phyloP scores from a whole-genome alignment of 2,113 vertebrate species.

The Burhinus oedicnemus region DNA sequence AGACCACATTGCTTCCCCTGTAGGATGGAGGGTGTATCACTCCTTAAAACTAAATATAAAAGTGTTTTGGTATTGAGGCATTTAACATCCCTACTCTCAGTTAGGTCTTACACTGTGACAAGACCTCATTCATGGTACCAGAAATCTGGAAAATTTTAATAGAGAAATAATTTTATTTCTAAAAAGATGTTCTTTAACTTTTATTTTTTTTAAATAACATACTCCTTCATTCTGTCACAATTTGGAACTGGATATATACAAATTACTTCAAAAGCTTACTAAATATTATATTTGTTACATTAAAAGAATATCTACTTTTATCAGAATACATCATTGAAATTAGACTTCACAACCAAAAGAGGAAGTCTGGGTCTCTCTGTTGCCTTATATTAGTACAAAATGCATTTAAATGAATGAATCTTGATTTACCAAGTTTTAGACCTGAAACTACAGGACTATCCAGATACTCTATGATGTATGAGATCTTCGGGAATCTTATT shows the following conservation, averaged over 20 bases:
- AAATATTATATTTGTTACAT: neutral
- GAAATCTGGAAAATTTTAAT: neutral
- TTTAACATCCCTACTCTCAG: neutral
- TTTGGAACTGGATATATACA: neutral
- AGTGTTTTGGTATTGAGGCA: neutral
- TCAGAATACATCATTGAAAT: neutral
- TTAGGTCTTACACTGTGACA: neutral
- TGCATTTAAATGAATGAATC: neutral
- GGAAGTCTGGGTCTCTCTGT: neutral
- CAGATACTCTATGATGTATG: neutral
- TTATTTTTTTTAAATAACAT: neutral
- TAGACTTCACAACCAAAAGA: neutral
- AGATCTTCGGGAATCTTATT: neutral
- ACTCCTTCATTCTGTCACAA: neutral
- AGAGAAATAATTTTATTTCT: accelerated
- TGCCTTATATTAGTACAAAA: neutral
- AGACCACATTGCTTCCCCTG: neutral
- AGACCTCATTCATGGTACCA: accelerated
- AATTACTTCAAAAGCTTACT: neutral
- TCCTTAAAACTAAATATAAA: neutral
- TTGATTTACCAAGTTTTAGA: neutral
- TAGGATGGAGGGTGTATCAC: neutral
- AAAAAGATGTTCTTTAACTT: neutral
- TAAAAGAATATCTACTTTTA: neutral
- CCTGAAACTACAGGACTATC: neutral